Evolutionary conservation across 1,140 invertebrate genomes (phyloP), one percentile per base, ranked within the genome.

Genomic region (Ditylenchus dipsaci): DNA sequence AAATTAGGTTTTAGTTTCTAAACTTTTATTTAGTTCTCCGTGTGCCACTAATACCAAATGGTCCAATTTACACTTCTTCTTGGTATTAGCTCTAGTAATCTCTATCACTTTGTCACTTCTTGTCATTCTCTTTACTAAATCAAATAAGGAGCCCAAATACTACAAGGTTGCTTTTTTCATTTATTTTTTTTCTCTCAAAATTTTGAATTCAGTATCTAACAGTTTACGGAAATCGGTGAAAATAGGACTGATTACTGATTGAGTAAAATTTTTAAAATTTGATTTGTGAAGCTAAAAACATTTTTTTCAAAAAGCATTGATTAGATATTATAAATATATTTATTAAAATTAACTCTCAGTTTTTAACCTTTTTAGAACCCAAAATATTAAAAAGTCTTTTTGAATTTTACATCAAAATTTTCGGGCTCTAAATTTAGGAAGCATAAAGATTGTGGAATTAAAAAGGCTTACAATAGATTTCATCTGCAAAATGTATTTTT

Each of bases 1-100:
- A 17, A 38, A 3, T 53, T 53, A 7, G 3, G 3, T 19, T 3
- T 53, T 53, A 53, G 23, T 53, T 53, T 19, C 33, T 38, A n/a
- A n/a, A n/a, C 15, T 26, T 21, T 61, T 19, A 45, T 61, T 61
- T 19, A 61, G 59, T 61, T 19, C n/a, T 33, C 17, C 1, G 29
- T 29, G n/a, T 45, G 15, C 17, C n/a, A n/a, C 59, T 56, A 33
- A 42, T 71, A 43, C 63, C 49, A 3, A 60, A 63, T 19, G 67
- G 70, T 23, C 74, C 77, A 70, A 64, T 30, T 59, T 78, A 5
- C 79, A 72, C 71, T 47, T 67, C 0, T 79, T 73, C 42, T 27
- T 63, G 9, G 33, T 38, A 21, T 47, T 63, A n/a, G 67, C 67
- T 11, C 27, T 79, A 1, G 56, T 71, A 17, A 33, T 79, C 15